These are phyloP conservation scores for Plecturocebus donacophilus DNA, from an alignment of 2,113 vertebrate species.

Conservation along the genomic window DNA sequence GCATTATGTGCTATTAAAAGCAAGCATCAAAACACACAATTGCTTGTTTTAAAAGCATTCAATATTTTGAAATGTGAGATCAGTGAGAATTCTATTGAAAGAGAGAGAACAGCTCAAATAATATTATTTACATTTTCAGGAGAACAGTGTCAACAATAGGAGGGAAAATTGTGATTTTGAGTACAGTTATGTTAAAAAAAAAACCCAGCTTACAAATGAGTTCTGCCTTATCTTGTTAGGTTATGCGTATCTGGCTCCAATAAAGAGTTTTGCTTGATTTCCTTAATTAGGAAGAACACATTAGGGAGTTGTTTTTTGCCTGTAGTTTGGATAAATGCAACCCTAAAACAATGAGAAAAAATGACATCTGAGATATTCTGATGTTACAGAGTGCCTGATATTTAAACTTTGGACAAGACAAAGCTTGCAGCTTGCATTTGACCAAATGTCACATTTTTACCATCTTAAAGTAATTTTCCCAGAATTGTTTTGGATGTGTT, in stretches of 20 bases:
- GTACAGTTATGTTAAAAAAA: neutral
- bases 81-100: neutral
- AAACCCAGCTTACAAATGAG: neutral
- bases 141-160: rapidly evolving
- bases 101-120: neutral
- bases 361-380: neutral
- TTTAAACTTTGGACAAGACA: neutral
- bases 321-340: neutral
- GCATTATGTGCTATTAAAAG: neutral
- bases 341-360: neutral
- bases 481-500: neutral
- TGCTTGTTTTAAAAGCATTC: neutral
- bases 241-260: neutral
- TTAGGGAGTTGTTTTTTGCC: neutral
- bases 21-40: neutral
- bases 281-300: slow-evolving; percentile 27
- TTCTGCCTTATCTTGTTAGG: neutral
- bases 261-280: slow-evolving; percentile 41
- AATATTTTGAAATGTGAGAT: neutral
- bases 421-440: neutral
- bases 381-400: neutral
- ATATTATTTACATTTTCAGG: neutral
- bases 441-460: neutral
- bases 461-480: neutral
- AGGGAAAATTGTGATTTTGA: neutral